Conservation (phyloP, 1,140 invertebrate genomes). For the Caenorhabditis inopinata region DNA sequence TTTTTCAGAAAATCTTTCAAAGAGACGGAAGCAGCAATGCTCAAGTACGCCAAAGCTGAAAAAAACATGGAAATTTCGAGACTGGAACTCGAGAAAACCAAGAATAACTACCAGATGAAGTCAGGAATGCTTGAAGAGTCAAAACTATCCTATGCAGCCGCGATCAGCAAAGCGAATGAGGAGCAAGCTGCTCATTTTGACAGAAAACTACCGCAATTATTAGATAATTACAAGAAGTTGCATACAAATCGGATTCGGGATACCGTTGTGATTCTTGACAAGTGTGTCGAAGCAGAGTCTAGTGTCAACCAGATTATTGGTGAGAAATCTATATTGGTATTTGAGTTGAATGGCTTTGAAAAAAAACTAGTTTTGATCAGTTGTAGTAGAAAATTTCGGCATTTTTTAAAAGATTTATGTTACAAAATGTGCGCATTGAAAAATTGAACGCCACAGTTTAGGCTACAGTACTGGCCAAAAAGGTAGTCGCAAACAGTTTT, state of each 20-base stretch:
- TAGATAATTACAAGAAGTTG: conserved; percentile 50
- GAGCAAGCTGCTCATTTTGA: conserved; percentile 57
- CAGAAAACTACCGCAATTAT: conserved; percentile 53
- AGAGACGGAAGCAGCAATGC: conserved; percentile 59
- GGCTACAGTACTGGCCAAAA: too few relatives aligned
- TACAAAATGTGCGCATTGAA: too few relatives aligned
- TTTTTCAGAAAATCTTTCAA: conserved; percentile 60
- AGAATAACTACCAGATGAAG: conserved; percentile 46
- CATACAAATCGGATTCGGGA: conserved; percentile 59
- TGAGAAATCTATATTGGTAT: too few relatives aligned
- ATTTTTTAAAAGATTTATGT: too few relatives aligned
- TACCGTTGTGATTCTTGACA: conserved; percentile 54
- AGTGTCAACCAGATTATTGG: conserved; percentile 47
- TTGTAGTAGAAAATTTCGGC: too few relatives aligned
- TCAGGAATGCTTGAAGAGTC: conserved; percentile 53
- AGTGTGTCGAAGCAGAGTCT: conserved; percentile 56
- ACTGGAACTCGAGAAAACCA: conserved; percentile 58
- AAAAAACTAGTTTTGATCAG: too few relatives aligned
- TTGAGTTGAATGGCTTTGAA: too few relatives aligned
- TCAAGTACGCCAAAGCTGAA: conserved; percentile 64
- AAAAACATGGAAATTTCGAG: conserved; percentile 64
- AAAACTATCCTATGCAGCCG: conserved; percentile 57
- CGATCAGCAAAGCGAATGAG: conserved; percentile 52
- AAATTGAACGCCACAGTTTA: too few relatives aligned
- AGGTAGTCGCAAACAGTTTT: too few relatives aligned